Base-by-base conservation (phyloP, 2,797 vertebrate species). In the Sebastiscus tertius region DNA sequence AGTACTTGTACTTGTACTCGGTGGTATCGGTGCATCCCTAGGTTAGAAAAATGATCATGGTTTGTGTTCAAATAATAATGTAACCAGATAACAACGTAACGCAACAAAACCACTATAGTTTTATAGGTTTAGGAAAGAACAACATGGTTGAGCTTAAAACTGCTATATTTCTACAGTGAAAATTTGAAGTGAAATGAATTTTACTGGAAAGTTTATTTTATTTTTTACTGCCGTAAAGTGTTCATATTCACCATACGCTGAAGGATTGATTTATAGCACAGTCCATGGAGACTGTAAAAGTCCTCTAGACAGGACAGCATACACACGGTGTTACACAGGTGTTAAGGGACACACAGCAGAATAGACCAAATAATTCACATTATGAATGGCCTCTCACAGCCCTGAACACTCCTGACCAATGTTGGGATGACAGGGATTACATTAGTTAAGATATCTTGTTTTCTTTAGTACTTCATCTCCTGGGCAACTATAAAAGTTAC, bases 291-390 rank as follows among this genome's bases (percentile, higher is more conserved):
- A 56, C 20, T 52, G 31, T 39, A 49, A 73, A 18, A 27, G 20
- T 82, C 36, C n/a, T 70, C 33, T 24, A 55, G 61, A 72, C 59
- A 78, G 64, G 16, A 70, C 54, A 54, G n/a, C 49, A 22, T 56
- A 64, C 29, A 84, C 16, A 65, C 34, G 63, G 33, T 49, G 6
- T 61, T 72, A 54, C 24, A 56, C 33, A 20, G 10, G 66, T 74
- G 64, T 74, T 58, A 62, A 59, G 10, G 36, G 61, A 69, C 42
- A 81, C 46, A 65, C 26, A 31, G 54, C 68, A 73, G 63, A 76
- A 42, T 7, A 56, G 39, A 16, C 39, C 13, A 42, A 42, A 42
- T 13, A 42, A 52, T 46, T 52, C 11, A 55, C 1, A 33, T 58
- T 24, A 75, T 31, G 70, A 22, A 63, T 70, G 62, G 56, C 22